Conservation (phyloP, 2,797 vertebrate species). For the Poeciliopsis turneri region DNA sequence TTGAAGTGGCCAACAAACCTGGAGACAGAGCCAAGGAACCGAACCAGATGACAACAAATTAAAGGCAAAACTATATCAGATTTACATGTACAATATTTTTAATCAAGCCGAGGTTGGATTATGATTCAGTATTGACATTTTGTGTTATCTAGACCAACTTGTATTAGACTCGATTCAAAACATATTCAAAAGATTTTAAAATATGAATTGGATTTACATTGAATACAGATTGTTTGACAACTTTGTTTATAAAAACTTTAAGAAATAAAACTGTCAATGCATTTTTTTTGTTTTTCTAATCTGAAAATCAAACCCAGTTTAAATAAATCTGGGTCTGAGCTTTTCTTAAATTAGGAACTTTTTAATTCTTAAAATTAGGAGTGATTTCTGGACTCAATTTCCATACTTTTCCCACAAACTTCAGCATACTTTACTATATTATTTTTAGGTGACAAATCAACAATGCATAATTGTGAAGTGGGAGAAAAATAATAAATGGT, state of each 20-base stretch:
- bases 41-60: background rate
- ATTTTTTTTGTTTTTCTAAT: background rate
- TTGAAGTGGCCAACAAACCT: conserved; percentile 98
- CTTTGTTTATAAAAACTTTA: background rate
- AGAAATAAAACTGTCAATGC: background rate
- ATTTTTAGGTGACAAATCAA: background rate
- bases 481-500: background rate
- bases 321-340: no score
- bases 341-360: background rate
- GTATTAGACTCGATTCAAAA: background rate
- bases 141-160: background rate
- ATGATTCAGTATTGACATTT: background rate
- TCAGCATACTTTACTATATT: background rate
- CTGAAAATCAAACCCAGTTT: background rate
- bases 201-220: background rate
- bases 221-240: background rate
- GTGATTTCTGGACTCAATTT: background rate
- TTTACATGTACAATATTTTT: background rate
- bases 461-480: background rate
- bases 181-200: background rate
- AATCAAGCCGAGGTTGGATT: background rate
- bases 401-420: background rate
- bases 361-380: background rate
- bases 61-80: background rate
- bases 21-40: conserved; percentile 28